Conservation (phyloP, 1,140 invertebrate genomes). For the Drosophila baimaii region DNA sequence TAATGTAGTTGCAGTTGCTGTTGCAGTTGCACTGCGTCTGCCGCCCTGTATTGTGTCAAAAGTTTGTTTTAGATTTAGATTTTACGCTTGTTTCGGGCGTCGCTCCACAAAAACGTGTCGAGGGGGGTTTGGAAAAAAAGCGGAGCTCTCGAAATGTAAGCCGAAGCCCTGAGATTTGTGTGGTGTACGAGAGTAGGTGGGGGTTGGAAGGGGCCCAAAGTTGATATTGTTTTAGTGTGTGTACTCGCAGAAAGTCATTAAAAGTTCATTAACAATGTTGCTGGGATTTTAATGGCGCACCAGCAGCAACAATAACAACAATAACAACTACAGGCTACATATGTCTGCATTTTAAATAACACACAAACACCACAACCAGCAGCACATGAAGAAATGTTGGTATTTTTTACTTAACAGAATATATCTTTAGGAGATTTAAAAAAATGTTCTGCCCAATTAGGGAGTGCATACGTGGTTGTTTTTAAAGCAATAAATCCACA, state of each 20-base stretch:
- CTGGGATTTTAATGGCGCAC: constrained; percentile 68
- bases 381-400: constrained; percentile 1
- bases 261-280: constrained; percentile 84
- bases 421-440: too few relatives aligned
- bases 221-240: constrained; percentile 44
- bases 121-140: too few relatives aligned
- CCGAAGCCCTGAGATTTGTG: constrained; percentile 54
- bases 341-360: constrained; percentile 76
- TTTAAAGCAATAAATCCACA: background rate
- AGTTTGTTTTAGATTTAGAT: constrained; percentile 60
- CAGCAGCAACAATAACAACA: constrained; percentile 44
- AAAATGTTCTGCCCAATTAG: background rate
- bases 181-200: constrained; percentile 7
- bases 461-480: background rate
- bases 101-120: constrained; percentile 53
- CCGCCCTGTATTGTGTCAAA: constrained; percentile 31
- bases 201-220: constrained; percentile 12
- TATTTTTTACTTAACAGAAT: background rate
- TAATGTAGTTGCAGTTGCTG: constrained; percentile 45
- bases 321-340: constrained; percentile 54
- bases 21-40: constrained; percentile 33
- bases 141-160: constrained; percentile 30
- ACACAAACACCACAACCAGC: constrained; percentile 39
- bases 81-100: constrained; percentile 66
- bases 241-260: constrained; percentile 78